phyloP scores from a whole-genome alignment of 2,113 vertebrate species.

The Tragulus kanchil region DNA sequence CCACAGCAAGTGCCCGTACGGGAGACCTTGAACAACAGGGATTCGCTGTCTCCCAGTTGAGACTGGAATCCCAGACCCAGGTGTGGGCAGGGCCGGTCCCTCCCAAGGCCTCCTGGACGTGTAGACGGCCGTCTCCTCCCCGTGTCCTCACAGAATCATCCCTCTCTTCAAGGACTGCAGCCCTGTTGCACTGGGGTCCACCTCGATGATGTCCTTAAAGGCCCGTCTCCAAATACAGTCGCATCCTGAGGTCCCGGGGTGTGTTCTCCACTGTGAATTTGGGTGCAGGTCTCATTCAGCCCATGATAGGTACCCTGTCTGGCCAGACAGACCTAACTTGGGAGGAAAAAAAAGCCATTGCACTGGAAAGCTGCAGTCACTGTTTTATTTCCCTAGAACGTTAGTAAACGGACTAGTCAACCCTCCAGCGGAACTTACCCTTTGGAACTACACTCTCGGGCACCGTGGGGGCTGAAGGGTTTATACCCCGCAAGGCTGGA shows the following conservation, averaged over 20 bases:
- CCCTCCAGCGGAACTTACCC: not conserved
- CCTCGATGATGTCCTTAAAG: not conserved
- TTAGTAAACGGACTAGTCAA: too few relatives aligned
- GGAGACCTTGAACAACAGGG: not conserved
- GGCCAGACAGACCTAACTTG: not conserved
- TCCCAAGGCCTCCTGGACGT: not conserved
- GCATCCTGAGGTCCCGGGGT: not conserved
- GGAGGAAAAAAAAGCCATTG: not conserved
- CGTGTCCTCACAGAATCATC: fast-evolving
- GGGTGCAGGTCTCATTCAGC: not conserved
- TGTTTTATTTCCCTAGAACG: not conserved
- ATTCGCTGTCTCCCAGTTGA: fast-evolving
- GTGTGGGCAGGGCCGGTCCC: not conserved
- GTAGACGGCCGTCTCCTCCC: fast-evolving
- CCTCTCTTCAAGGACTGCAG: not conserved
- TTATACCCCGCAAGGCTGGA: fast-evolving
- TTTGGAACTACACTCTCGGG: fast-evolving
- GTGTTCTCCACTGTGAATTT: not conserved
- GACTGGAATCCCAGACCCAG: not conserved
- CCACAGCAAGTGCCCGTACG: fast-evolving
- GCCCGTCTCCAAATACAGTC: not conserved
- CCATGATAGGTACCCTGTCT: fast-evolving
- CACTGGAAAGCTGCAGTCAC: too few relatives aligned
- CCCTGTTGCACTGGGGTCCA: not conserved
- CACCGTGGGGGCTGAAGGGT: not conserved